Evolutionary conservation across 2,888 invertebrate genomes (phyloP).

Genomic region (Tinea semifulvella): DNA sequence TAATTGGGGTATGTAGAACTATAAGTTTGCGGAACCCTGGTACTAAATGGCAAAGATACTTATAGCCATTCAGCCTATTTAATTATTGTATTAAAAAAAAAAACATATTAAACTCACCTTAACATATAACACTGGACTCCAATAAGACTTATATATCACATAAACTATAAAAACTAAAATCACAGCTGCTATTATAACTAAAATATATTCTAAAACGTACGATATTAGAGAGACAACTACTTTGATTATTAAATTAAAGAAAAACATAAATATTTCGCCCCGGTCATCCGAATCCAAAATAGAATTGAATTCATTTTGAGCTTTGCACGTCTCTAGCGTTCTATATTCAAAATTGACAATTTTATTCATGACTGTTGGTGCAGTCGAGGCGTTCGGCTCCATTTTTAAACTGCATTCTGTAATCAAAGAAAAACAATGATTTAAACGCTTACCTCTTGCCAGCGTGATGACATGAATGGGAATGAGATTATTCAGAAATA

Average conservation of each 20-base stretch:
- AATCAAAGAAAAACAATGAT: too few species aligned
- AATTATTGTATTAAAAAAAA: conserved; percentile 5
- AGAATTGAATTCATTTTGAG: background rate
- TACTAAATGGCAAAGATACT: too few species aligned
- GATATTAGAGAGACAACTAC: background rate
- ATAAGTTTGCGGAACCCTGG: too few species aligned
- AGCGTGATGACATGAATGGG: too few species aligned
- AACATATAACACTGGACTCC: conserved; percentile 33
- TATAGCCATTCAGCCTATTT: too few species aligned
- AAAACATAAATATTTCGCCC: background rate
- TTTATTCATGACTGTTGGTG: background rate
- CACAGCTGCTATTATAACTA: conserved; percentile 25
- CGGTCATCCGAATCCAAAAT: background rate
- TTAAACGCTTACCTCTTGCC: too few species aligned
- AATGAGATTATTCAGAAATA: too few species aligned
- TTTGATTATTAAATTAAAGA: background rate
- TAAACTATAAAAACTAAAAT: conserved; percentile 27
- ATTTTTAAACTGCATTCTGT: conserved; percentile 5
- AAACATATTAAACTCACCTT: conserved; percentile 37
- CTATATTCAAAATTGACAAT: background rate
- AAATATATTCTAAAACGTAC: conserved; percentile 23
- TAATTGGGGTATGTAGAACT: too few species aligned
- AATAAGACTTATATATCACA: conserved; percentile 34
- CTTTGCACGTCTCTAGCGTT: background rate
- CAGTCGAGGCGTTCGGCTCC: conserved; percentile 3